Base-by-base conservation (phyloP, 2,888 invertebrate species). In the Melolontha melolontha region DNA sequence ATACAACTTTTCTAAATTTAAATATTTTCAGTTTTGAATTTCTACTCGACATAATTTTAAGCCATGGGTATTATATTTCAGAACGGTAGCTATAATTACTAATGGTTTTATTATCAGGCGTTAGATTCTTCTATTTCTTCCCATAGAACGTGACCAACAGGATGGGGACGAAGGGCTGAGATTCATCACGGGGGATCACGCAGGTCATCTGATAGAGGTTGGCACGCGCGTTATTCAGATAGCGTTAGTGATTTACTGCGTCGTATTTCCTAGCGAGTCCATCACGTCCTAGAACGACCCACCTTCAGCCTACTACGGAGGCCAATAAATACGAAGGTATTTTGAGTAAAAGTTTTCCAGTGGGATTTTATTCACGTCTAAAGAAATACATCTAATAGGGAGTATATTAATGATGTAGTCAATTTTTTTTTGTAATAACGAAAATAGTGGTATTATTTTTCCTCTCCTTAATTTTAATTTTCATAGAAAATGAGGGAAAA, bases 121-220 rank as follows among this genome's bases (percentile, higher is more conserved):
- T 55, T 16, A 40, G 41, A 55, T 41, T 11, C n/a, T 34, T 34
- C 34, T 34, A 8, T 34, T 34, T 34, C 6, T 41, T 41, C 59
- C n/a, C 59, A 14, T 44, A 44, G 44, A 59, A 59, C 59, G 59
- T 59, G 59, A 59, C n/a, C 22, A 16, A 27, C 10, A 27, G 44
- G 12, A 40, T 71, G 70, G 68, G 67, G 47, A 64, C 72, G 71
- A 67, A 71, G 71, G 74, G 74, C 70, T 73, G 77, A 77, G 77
- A 79, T 79, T 77, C 77, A 79, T 80, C 79, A 79, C 76, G 75
- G 71, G 75, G 78, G 79, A 79, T 79, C 79, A 79, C 78, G 79
- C 79, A 79, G 81, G 81, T 80, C 81, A 80, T 80, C 81, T 79
- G 81, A 81, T 81, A 80, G 79, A 77, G 77, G 77, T 75, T 78